Evolutionary conservation across 2,888 invertebrate genomes (phyloP).

Genomic region (Eledona agricola): DNA sequence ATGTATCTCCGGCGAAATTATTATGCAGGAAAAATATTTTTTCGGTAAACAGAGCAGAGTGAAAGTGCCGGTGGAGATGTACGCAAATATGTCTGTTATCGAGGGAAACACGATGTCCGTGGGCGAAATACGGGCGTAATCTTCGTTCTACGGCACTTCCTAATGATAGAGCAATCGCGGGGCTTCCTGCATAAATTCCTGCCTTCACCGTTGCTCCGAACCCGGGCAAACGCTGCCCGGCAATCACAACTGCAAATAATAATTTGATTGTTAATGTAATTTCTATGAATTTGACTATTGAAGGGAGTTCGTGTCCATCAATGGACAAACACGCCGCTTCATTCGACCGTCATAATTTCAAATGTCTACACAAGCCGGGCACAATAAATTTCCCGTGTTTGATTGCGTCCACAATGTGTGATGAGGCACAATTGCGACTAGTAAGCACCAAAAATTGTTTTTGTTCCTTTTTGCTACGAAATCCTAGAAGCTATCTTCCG

Average conservation of each 20-base stretch:
- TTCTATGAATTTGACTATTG: slow-evolving; percentile 62
- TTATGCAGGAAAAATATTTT: no score
- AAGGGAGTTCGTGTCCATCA: slow-evolving; percentile 54
- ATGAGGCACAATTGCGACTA: slow-evolving; percentile 38
- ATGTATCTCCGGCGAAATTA: slow-evolving; percentile 7
- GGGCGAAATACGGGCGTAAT: slow-evolving; percentile 30
- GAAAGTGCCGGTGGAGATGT: slow-evolving; percentile 1
- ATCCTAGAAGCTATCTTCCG: no score
- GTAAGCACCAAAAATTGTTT: slow-evolving; percentile 38
- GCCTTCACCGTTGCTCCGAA: slow-evolving; percentile 29
- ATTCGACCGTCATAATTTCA: slow-evolving; percentile 57
- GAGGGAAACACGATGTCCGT: slow-evolving; percentile 27
- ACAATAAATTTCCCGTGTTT: slow-evolving; percentile 54
- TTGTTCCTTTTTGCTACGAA: no score
- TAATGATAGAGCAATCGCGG: slow-evolving; percentile 37
- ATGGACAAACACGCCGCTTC: slow-evolving; percentile 52
- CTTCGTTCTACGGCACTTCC: slow-evolving; percentile 34
- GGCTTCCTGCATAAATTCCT: slow-evolving; percentile 40
- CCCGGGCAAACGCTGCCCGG: slow-evolving; percentile 46
- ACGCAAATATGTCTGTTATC: slow-evolving; percentile 34
- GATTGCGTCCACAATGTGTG: slow-evolving; percentile 48
- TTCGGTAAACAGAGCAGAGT: no score
- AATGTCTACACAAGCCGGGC: slow-evolving; percentile 57
- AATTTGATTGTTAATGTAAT: slow-evolving; percentile 63
- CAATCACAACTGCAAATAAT: slow-evolving; percentile 62